Evolutionary conservation across 2,888 invertebrate genomes (phyloP).

Genomic region (Schizotus pectinicornis): DNA sequence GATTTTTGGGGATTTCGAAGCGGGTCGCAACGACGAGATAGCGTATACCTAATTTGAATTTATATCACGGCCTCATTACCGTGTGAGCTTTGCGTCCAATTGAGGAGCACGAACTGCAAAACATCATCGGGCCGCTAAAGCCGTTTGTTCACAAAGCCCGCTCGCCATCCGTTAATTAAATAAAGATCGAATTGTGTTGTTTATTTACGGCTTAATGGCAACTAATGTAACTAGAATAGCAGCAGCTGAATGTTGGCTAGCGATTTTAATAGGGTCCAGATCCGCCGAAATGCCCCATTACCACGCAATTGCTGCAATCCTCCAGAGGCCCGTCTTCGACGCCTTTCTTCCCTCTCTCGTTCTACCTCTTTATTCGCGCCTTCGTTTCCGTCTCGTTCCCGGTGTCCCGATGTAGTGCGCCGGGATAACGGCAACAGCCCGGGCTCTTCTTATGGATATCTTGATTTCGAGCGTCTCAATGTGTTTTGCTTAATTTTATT

Average conservation of each 20-base stretch:
- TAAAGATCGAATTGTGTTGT: conserved; percentile 28
- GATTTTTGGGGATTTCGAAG: too few species aligned
- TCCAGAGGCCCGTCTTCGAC: conserved; percentile 29
- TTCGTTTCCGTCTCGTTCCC: conserved; percentile 16
- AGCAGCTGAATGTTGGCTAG: conserved; percentile 21
- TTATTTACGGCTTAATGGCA: conserved; percentile 28
- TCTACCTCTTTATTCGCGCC: conserved; percentile 16
- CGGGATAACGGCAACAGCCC: too few species aligned
- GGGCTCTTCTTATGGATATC: background rate
- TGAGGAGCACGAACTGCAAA: too few species aligned
- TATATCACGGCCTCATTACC: too few species aligned
- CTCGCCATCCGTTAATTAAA: conserved; percentile 22
- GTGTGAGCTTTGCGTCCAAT: too few species aligned
- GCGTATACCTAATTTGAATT: too few species aligned
- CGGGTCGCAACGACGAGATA: too few species aligned
- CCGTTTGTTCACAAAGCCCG: too few species aligned
- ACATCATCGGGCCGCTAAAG: too few species aligned
- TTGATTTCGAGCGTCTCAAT: conserved; percentile 2
- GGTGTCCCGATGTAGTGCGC: background rate
- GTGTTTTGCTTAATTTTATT: conserved; percentile 23
- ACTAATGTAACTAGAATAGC: conserved; percentile 20
- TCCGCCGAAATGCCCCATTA: conserved; percentile 41
- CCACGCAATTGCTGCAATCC: conserved; percentile 42
- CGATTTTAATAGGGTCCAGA: conserved; percentile 40
- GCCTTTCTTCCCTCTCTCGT: conserved; percentile 17